These are phyloP conservation scores for Microplitis mediator DNA, from an alignment of 1,140 invertebrate species.

Conservation along the genomic window DNA sequence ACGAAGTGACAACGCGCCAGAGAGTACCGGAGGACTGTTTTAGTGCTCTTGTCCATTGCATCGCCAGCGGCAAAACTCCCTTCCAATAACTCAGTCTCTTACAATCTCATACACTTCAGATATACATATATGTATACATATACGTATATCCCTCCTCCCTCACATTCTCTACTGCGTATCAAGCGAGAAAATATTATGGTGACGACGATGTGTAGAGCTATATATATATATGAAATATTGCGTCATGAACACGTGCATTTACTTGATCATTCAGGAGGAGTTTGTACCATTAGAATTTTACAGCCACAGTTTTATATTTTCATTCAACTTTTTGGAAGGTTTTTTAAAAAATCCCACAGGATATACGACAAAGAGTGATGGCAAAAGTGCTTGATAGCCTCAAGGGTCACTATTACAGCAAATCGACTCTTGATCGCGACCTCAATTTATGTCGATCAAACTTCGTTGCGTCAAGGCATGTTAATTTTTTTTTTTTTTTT, in stretches of 20 bases:
- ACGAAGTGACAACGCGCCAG: constrained; percentile 44
- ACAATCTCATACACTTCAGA: constrained; percentile 31
- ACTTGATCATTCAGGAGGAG: background rate
- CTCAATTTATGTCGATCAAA: constrained; percentile 15
- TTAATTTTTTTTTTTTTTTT: constrained; percentile 1
- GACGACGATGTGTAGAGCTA: background rate
- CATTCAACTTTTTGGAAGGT: background rate
- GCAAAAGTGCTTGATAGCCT: background rate
- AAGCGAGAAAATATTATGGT: background rate
- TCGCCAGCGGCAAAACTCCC: constrained; percentile 43
- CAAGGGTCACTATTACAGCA: constrained; percentile 2
- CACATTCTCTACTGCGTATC: constrained; percentile 4
- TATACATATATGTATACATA: constrained; percentile 15
- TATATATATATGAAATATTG: constrained; percentile 1
- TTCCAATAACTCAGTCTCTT: constrained; percentile 26
- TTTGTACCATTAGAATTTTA: background rate
- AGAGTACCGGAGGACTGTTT: constrained; percentile 50
- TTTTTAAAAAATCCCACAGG: background rate
- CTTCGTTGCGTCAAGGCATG: background rate
- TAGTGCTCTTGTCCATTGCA: constrained; percentile 45
- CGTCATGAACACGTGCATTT: background rate
- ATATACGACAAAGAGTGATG: background rate
- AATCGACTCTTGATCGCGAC: constrained; percentile 13
- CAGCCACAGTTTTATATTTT: background rate
- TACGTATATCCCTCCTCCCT: constrained; percentile 23